Evolutionary conservation across 2,888 invertebrate species (phyloP), one percentile per base, ranked within the genome.

Genomic region (Agrotis clavis): DNA sequence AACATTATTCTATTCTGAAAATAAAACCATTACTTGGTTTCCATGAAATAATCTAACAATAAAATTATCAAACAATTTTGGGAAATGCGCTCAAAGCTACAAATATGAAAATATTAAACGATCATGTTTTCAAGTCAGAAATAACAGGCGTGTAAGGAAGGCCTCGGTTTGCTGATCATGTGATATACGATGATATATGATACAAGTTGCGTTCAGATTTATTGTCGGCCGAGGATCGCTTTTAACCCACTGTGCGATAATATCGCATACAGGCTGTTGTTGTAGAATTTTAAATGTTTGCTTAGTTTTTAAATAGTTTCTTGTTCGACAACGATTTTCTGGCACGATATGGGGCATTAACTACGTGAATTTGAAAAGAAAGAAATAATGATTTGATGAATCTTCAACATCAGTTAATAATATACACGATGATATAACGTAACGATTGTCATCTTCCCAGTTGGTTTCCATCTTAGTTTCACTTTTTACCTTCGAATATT

Each of bases 161-260:
- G 75, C 80, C 85, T 77, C 84, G 56, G 80, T 84, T 85, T 82
- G 47, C 64, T 67, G 88, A 85, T 88, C 70, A 82, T 56, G 71
- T 77, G 89, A 89, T 89, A 88, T 67, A 77, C 77, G 59, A 88
- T 92, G 91, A 91, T 90, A 79, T 87, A 91, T 89, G 90, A 80
- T 85, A 83, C 84, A 67, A 85, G 85, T 89, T 89, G 83, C 67
- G 63, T 73, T 62, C 63, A 71, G 74, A 79, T 86, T 83, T 76
- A 79, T 76, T 30, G 67, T 71, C 48, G 48, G 30, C 30, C 30
- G n/a, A 67, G 74, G 67, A 74, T 73, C 63, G 67, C 73, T 77
- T 84, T 79, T 63, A 72, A 61, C 67, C 78, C 80, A 79, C 81
- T 79, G 82, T 79, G 79, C 79, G 83, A 83, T 83, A 18, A 16